Base-by-base conservation (phyloP, 2,113 vertebrate genomes). In the Riparia riparia region DNA sequence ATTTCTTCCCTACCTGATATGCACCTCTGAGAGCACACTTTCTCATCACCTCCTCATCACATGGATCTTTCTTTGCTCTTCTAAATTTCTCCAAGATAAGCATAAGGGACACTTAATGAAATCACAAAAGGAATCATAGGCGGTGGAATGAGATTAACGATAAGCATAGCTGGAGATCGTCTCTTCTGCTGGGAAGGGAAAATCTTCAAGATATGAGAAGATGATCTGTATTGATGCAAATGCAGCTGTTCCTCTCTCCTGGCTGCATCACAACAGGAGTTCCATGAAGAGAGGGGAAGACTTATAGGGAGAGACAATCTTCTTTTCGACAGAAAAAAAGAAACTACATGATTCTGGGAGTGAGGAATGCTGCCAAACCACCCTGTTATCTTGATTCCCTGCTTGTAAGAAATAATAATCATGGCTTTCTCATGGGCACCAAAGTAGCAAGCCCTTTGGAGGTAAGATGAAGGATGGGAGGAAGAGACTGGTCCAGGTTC, bases 41-140 rank as follows among this genome's bases (percentile, higher is more conserved):
- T 69, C 66, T 95, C 93, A 89, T 93, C 68, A 42, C 56, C 73
- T 95, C 47, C 72, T 95, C 93, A 86, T 95, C 79, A 88, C 72
- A 71, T 1, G 1, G 44, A 56, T 82, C 63, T 77, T 77, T 69
- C 68, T 0, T 0, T 65, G 70, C 68, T 83, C 84, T 71, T 82
- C 74, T 79, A 72, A 89, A 94, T 95, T 85, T 91, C 68, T 93
- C 56, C 37, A 86, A 81, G 57, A 86, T 56, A 90, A 95, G 90
- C 68, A 64, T 63, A 92, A 81, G 76, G 91, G 70, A 76, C 37
- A 70, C 7, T 68, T 78, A 86, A 71, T 89, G 68, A 93, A 94
- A 92, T 93, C 76, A 83, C 56, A 32, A 44, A 65, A 89, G 37
- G 34, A 82, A 73, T 44, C 51, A 37, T 8, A 77, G 49, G 44